Conservation (phyloP, 2,113 vertebrate genomes). For the Panthera tigris region DNA sequence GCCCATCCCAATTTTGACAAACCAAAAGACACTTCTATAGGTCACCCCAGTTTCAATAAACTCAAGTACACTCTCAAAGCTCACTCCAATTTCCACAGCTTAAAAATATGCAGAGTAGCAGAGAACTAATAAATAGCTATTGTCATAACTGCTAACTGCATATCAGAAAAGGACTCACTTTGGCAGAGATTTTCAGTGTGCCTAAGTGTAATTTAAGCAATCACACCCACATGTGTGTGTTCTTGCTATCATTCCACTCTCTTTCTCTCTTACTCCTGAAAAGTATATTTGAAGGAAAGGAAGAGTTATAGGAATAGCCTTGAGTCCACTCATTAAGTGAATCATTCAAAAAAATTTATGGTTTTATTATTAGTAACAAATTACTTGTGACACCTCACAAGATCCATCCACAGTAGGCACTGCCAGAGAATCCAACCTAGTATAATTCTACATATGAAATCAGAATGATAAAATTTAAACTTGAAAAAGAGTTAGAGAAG, state of each 20-base stretch:
- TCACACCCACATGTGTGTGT: not conserved
- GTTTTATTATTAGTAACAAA: not conserved
- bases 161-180: not conserved
- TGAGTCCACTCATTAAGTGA: not conserved
- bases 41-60: not conserved
- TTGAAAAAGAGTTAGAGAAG: not conserved
- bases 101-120: not conserved
- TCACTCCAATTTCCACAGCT: not conserved
- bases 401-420: not conserved
- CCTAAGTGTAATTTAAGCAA: not conserved
- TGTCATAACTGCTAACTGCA: not conserved
- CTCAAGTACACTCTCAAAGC: not conserved
- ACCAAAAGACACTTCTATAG: not conserved
- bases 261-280: not conserved
- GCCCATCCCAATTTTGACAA: not conserved
- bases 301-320: not conserved
- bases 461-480: not conserved
- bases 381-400: not conserved
- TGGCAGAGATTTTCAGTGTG: not conserved
- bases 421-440: not conserved
- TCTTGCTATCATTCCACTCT: not conserved
- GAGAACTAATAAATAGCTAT: not conserved
- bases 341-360: not conserved
- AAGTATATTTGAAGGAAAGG: not conserved
- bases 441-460: not conserved